Base-by-base conservation (phyloP, 53 echinoderm and acorn worm genomes). In the Pentamera pediparva region DNA sequence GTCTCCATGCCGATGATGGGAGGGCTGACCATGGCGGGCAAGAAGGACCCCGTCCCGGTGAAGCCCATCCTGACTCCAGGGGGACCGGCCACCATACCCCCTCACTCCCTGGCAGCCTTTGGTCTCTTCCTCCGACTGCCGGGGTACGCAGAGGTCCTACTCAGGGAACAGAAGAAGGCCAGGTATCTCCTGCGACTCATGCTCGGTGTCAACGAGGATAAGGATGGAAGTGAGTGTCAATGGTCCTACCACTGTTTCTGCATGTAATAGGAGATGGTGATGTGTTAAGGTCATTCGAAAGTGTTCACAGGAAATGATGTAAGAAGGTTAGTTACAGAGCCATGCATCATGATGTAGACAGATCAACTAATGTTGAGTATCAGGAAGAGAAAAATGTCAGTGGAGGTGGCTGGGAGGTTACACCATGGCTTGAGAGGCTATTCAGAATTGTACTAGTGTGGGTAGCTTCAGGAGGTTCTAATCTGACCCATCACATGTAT, bases 71-170 rank as follows among this genome's bases (percentile, higher is more conserved):
- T 72, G 4, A 56, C 57, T n/a, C 67, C 67, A 3, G 54, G 54
- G n/a, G 73, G 51, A 34, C 78, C 81, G 3, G 87, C 90, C 26
- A 83, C 86, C 35, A 88, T 98, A 34, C 98, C 98, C 29, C 91
- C 98, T 20, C 98, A 98, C 72, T 98, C 98, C 17, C 83, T 98
- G 77, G 98, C 91, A 5, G 98, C 91, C 1, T 98, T 98, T 86
- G 98, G 98, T 33, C 75, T 91, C 37, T 98, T 98, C 72, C 83
- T 98, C 3, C 56, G 98, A 32, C 91, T 98, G 31, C 98, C 98
- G 3, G 98, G 91, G 27, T 98, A 98, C 64, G 91, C 98, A 9
- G 98, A 98, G 78, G 98, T 98, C 18, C 77, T 98, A 9, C 85
- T 98, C 27, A 85, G 78, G 56, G 98, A 98, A 21, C 91, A 87